Percentiles rank a stretch among this genome's conserved stretches.
These are phyloP conservation scores for Platichthys stellatus DNA, from an alignment of 2,113 vertebrate genomes.

Conservation along the genomic window DNA sequence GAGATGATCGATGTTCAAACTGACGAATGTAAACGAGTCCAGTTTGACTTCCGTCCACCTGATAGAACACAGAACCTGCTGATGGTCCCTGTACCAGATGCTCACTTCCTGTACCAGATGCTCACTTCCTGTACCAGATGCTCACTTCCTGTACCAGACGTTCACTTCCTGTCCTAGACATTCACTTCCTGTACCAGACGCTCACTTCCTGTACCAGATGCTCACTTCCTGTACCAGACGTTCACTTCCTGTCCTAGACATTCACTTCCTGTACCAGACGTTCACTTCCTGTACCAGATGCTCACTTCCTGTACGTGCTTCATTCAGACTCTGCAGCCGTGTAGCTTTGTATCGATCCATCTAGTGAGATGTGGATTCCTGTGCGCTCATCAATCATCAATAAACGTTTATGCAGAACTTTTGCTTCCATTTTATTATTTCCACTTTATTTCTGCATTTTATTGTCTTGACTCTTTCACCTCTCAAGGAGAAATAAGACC, in stretches of 20 bases:
- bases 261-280: too few species aligned
- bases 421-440: not conserved
- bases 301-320: not conserved
- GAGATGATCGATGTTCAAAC: not conserved
- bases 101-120: too few species aligned
- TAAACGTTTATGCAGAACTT: slow-evolving; percentile 43
- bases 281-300: not conserved
- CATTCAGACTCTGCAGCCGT: slow-evolving; percentile 22
- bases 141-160: too few species aligned
- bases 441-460: too few species aligned
- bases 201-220: too few species aligned
- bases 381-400: slow-evolving; percentile 39
- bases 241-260: slow-evolving; percentile 3
- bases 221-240: too few species aligned
- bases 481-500: too few species aligned
- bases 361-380: slow-evolving; percentile 4
- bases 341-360: slow-evolving; percentile 35
- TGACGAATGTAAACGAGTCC: not conserved
- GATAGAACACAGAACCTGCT: slow-evolving; percentile 20
- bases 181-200: too few species aligned
- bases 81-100: not conserved
- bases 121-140: too few species aligned
- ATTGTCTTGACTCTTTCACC: too few species aligned
- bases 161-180: too few species aligned
- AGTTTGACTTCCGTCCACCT: not conserved